phyloP scores from a whole-genome alignment of 1,140 invertebrate species.

The Hylaeus anthracinus region DNA sequence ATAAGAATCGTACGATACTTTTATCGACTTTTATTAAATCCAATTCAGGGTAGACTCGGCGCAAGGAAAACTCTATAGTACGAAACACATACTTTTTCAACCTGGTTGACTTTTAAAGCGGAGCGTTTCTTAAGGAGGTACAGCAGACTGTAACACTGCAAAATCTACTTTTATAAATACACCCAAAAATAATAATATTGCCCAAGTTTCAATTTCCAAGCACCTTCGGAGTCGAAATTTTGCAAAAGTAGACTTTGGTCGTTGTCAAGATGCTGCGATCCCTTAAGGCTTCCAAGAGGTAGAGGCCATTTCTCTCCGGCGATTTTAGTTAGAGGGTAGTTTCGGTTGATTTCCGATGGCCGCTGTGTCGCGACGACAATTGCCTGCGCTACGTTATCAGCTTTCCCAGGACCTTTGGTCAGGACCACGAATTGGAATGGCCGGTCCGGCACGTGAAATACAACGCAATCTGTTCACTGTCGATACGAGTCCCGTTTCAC shows the following conservation, averaged over 20 bases:
- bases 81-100: background rate
- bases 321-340: background rate
- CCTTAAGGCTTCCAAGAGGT: background rate
- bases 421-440: constrained; percentile 35
- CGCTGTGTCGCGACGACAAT: constrained; percentile 30
- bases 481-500: constrained; percentile 41
- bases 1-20: background rate
- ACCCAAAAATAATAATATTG: too few relatives aligned
- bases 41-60: background rate
- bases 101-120: too few relatives aligned
- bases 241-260: background rate
- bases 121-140: too few relatives aligned
- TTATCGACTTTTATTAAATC: background rate
- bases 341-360: constrained; percentile 29
- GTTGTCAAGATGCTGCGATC: background rate
- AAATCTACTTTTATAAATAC: too few relatives aligned
- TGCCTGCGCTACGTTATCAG: constrained; percentile 35
- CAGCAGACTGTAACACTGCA: too few relatives aligned
- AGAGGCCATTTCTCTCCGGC: background rate
- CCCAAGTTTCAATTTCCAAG: too few relatives aligned
- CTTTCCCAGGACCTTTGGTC: constrained; percentile 14
- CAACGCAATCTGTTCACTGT: constrained; percentile 55
- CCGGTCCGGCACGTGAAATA: constrained; percentile 49
- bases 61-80: background rate
- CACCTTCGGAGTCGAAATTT: too few relatives aligned